Evolutionary conservation across 2,797 vertebrate species (phyloP).

Genomic region (Coregonus sp.): DNA sequence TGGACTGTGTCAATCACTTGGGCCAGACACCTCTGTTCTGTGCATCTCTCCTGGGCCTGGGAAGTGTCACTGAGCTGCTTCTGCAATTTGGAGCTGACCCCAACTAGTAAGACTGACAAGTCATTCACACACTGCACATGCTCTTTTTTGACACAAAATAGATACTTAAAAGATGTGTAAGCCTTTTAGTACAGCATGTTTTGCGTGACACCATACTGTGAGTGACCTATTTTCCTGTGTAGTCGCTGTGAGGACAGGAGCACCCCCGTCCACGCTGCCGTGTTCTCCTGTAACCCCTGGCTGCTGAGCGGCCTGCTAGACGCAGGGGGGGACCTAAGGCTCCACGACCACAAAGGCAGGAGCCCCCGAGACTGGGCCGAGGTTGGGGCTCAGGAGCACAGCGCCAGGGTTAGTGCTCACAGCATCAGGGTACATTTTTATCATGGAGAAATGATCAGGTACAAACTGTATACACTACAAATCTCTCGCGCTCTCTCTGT

Average conservation of each 20-base stretch:
- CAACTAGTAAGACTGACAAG: constrained; percentile 79
- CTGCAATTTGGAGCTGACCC: constrained; percentile 80
- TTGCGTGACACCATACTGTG: background rate
- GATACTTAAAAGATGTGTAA: background rate
- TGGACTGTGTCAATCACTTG: constrained; percentile 77
- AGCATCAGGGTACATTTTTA: background rate
- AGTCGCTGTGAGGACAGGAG: constrained; percentile 85
- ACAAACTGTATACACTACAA: background rate
- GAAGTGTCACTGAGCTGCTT: constrained; percentile 75
- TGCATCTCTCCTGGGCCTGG: constrained; percentile 77
- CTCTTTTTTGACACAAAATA: background rate
- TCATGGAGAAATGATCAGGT: background rate
- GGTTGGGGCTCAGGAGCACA: constrained; percentile 70
- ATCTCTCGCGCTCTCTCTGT: background rate
- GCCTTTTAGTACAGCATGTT: background rate
- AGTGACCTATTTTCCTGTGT: constrained; percentile 1
- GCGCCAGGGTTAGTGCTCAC: constrained; percentile 63
- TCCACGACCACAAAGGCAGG: constrained; percentile 76
- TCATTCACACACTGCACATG: background rate
- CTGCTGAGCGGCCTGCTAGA: constrained; percentile 82
- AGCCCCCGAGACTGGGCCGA: constrained; percentile 78
- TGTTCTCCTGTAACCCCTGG: constrained; percentile 80
- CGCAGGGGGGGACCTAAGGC: constrained; percentile 83
- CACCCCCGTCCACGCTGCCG: constrained; percentile 85
- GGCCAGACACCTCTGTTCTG: constrained; percentile 83